Evolutionary conservation across 2,888 invertebrate genomes (phyloP).

Genomic region (Frankliniella intonsa): DNA sequence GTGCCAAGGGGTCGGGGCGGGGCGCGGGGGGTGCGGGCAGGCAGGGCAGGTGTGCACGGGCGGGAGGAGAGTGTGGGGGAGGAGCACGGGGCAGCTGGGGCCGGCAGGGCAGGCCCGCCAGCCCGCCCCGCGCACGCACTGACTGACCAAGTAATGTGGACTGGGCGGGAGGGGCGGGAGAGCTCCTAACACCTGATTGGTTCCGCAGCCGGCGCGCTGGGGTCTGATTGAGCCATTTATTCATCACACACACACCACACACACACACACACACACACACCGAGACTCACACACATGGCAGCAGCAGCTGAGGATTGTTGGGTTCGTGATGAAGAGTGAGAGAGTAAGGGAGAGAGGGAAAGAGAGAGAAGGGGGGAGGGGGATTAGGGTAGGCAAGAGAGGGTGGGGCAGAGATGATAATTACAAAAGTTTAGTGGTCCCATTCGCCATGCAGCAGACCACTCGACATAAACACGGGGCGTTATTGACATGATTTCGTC

Average conservation of each 20-base stretch:
- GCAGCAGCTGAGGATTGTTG: too few relatives aligned
- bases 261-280: not conserved
- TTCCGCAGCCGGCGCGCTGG: conserved; percentile 4
- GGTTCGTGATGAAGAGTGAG: not conserved
- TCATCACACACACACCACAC: conserved; percentile 11
- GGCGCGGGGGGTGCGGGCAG: not conserved
- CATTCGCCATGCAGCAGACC: not conserved
- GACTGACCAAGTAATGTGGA: not conserved
- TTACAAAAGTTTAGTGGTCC: conserved; percentile 10
- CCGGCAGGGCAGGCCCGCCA: not conserved
- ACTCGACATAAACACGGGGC: too few relatives aligned
- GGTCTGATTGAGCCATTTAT: conserved; percentile 25
- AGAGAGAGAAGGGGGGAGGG: not conserved
- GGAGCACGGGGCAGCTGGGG: not conserved
- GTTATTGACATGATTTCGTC: too few relatives aligned
- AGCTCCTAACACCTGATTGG: conserved; percentile 13
- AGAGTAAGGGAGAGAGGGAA: not conserved
- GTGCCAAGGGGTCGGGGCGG: too few relatives aligned
- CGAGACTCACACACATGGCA: too few relatives aligned
- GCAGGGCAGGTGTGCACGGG: not conserved
- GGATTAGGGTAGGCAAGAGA: not conserved
- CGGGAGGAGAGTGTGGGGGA: not conserved
- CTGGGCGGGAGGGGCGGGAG: not conserved
- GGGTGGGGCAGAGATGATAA: not conserved
- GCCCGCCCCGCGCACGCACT: not conserved